Percentiles rank a stretch among this genome's conserved stretches.
Conservation (phyloP, 92 coral and sea anemone genomes). For the Porites lobata region DNA sequence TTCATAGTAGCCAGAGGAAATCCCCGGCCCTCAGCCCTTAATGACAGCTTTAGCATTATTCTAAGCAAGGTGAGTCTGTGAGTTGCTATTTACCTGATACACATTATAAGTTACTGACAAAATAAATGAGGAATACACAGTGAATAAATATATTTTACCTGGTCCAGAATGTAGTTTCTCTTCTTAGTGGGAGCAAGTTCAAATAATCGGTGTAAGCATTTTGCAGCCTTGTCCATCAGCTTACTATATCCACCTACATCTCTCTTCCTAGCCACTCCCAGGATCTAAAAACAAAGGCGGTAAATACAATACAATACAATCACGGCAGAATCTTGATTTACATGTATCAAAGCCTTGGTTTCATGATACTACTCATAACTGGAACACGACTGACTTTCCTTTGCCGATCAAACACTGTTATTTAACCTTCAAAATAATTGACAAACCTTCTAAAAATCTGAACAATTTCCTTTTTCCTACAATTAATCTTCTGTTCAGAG, state of each 20-base stretch:
- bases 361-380: no score
- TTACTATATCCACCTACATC: conserved; percentile 90
- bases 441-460: no score
- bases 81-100: neutral
- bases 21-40: no score
- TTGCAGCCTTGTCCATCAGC: conserved; percentile 98
- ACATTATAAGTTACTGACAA: no score
- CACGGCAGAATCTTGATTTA: neutral
- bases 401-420: no score
- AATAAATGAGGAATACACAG: neutral
- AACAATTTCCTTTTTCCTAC: no score
- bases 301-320: no score
- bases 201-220: conserved; percentile 91
- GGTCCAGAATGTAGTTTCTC: conserved; percentile 96
- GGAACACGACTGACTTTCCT: no score
- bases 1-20: no score
- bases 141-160: conserved; percentile 66
- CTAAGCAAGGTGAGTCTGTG: neutral
- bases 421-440: no score
- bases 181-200: conserved; percentile 96
- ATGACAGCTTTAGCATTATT: no score
- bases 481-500: no score
- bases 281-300: conserved; percentile 56
- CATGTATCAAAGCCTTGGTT: neutral
- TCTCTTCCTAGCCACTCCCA: conserved; percentile 93